Conservation (phyloP, 1,140 invertebrate species). For the Holotrichia oblita region DNA sequence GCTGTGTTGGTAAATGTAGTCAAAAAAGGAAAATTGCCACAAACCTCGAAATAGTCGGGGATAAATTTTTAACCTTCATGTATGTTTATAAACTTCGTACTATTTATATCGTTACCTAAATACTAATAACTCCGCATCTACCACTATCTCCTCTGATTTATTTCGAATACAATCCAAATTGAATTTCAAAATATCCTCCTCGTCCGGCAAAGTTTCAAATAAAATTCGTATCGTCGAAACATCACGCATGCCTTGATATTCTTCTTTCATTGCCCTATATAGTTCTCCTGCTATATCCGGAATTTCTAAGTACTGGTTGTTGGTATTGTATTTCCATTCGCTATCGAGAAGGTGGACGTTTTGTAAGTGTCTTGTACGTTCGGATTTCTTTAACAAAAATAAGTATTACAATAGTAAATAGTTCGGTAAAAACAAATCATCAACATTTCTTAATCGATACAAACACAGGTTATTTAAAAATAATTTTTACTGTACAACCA, state of each 20-base stretch:
- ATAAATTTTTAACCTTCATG: no score
- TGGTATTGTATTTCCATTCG: constrained; percentile 29
- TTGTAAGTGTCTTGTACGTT: constrained; percentile 21
- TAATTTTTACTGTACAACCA: background rate
- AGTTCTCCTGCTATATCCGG: constrained; percentile 28
- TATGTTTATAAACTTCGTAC: no score
- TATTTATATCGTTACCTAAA: constrained; percentile 50
- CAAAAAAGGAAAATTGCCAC: no score
- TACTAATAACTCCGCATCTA: constrained; percentile 54
- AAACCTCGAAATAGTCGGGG: no score
- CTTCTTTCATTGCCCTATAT: constrained; percentile 10
- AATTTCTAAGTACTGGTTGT: constrained; percentile 26
- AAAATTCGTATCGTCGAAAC: constrained; percentile 31
- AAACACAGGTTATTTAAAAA: background rate
- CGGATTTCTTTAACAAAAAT: constrained; percentile 8
- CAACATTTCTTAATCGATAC: background rate
- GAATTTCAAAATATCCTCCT: constrained; percentile 50
- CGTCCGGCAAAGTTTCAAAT: constrained; percentile 8
- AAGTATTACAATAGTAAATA: background rate
- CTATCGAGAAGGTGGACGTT: constrained; percentile 18
- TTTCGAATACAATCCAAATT: constrained; percentile 48
- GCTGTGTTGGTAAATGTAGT: no score
- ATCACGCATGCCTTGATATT: constrained; percentile 4
- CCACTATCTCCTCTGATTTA: constrained; percentile 44
- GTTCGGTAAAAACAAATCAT: background rate